phyloP scores from a whole-genome alignment of 2,888 invertebrate genomes.

The Eustalomyia histrio region DNA sequence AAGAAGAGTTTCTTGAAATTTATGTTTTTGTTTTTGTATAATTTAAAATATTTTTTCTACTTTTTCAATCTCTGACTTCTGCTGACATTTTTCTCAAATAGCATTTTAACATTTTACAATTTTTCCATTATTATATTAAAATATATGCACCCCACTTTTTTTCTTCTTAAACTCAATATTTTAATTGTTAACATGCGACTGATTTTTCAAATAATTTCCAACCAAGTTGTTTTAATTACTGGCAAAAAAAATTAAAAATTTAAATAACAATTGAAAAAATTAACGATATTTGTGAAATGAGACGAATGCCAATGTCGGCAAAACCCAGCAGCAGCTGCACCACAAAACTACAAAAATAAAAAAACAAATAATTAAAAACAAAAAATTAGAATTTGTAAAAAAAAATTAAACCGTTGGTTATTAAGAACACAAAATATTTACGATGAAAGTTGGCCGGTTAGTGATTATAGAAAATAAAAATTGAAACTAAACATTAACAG shows the following conservation, averaged over 20 bases:
- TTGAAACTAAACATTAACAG: background rate
- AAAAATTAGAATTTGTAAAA: conserved; percentile 46
- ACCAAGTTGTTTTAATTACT: background rate
- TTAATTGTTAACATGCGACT: background rate
- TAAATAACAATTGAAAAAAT: conserved; percentile 59
- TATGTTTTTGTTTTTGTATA: no score
- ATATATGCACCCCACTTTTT: conserved; percentile 32
- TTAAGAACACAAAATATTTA: conserved; percentile 20
- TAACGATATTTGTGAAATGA: conserved; percentile 34
- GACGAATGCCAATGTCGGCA: conserved; percentile 63
- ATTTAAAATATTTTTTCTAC: no score
- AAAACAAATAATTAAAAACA: conserved; percentile 42
- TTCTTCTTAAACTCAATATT: background rate
- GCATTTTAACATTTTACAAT: no score
- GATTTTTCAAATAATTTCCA: background rate
- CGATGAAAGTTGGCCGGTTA: conserved; percentile 47
- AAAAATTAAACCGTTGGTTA: conserved; percentile 52
- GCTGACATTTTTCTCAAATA: no score
- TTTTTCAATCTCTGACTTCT: no score
- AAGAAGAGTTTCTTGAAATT: no score
- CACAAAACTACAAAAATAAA: conserved; percentile 51
- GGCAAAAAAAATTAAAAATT: conserved; percentile 38
- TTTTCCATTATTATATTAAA: no score
- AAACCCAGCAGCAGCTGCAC: background rate
- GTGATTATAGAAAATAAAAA: conserved; percentile 12